phyloP scores from a whole-genome alignment of 2,888 invertebrate genomes.

The Barypeithes pellucidus region DNA sequence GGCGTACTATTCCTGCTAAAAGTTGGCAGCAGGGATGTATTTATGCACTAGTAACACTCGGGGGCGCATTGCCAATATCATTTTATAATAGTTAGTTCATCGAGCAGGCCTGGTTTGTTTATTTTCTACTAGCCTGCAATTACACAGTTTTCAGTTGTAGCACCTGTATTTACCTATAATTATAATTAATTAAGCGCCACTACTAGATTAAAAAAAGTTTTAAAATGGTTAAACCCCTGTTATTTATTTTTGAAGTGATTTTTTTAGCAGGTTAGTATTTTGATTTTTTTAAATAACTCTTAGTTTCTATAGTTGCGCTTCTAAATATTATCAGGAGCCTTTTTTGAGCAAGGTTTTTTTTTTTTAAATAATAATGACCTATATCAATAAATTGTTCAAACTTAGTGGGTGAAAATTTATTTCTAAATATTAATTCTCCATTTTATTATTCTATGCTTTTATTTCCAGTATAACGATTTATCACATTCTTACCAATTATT shows the following conservation, averaged over 20 bases:
- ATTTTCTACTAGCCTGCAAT: slow-evolving; percentile 5
- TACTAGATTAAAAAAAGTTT: not conserved
- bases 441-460: too few species aligned
- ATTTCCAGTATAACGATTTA: too few species aligned
- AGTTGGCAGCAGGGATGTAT: slow-evolving; percentile 52
- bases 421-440: too few species aligned
- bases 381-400: too few species aligned
- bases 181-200: not conserved
- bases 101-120: slow-evolving; percentile 35
- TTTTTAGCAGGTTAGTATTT: slow-evolving; percentile 31
- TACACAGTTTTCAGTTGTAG: slow-evolving; percentile 15
- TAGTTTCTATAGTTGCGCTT: not conserved
- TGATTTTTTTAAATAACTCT: not conserved
- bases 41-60: slow-evolving; percentile 43
- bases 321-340: not conserved
- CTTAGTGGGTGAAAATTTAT: too few species aligned
- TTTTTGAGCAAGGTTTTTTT: not conserved
- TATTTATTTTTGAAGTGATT: slow-evolving; percentile 21
- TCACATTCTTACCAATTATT: too few species aligned
- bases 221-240: slow-evolving; percentile 10
- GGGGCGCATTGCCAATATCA: slow-evolving; percentile 50
- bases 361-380: too few species aligned
- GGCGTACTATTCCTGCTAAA: slow-evolving; percentile 35
- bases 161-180: slow-evolving; percentile 6
- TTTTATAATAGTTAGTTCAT: slow-evolving; percentile 24